phyloP scores from a whole-genome alignment of 2,113 vertebrate species.

The Oophaga pumilio region DNA sequence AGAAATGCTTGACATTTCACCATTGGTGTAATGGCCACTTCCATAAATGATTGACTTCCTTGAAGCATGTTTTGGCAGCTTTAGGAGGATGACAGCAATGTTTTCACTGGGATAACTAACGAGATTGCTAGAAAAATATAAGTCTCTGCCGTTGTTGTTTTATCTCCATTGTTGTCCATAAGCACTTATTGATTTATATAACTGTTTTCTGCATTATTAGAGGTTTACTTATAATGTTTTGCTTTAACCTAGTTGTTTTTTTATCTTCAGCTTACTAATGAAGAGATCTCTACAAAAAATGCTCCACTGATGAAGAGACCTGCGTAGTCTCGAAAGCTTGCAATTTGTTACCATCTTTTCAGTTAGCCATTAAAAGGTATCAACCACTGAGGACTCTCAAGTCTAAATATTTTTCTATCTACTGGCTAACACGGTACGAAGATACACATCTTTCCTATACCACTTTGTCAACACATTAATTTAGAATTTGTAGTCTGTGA shows the following conservation, averaged over 20 bases:
- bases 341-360: too few relatives aligned
- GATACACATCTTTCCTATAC: too few relatives aligned
- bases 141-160: too few relatives aligned
- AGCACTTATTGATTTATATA: background rate
- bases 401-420: too few relatives aligned
- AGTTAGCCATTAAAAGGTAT: too few relatives aligned
- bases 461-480: background rate
- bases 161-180: too few relatives aligned
- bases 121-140: background rate
- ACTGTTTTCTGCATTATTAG: background rate
- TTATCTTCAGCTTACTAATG: background rate
- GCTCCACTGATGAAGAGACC: too few relatives aligned
- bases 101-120: background rate
- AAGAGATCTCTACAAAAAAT: background rate
- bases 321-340: too few relatives aligned
- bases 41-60: background rate
- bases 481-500: background rate
- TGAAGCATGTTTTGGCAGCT: background rate
- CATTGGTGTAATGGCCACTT: background rate
- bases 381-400: too few relatives aligned
- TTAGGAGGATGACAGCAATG: background rate
- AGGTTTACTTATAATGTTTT: background rate
- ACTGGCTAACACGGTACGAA: too few relatives aligned
- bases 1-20: background rate
- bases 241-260: background rate